These are phyloP conservation scores for Ctenoplectra terminalis DNA, from an alignment of 1,140 invertebrate genomes.

Conservation along the genomic window DNA sequence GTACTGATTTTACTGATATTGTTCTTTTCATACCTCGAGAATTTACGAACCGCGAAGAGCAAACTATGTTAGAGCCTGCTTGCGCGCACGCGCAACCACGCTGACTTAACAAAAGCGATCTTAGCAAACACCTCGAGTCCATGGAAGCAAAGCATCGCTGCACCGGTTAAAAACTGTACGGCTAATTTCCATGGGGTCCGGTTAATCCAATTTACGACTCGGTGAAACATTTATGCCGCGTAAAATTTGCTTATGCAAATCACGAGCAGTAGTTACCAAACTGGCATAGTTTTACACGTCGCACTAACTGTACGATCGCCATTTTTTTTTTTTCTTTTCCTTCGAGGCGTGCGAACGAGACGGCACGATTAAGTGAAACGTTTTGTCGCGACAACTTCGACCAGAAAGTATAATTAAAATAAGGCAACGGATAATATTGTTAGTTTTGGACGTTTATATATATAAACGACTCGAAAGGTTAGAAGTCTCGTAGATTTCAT, in stretches of 20 bases:
- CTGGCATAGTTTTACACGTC: background rate
- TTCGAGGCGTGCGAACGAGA: no score
- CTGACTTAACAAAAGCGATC: conserved; percentile 28
- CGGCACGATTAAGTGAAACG: background rate
- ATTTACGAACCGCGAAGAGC: background rate
- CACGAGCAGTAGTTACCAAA: conserved; percentile 13
- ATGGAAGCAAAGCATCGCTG: background rate
- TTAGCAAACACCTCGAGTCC: conserved; percentile 5
- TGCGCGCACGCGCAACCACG: background rate
- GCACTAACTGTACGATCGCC: background rate
- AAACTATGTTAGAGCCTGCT: background rate
- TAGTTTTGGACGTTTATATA: no score
- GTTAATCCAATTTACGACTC: conserved; percentile 34
- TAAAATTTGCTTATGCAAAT: conserved; percentile 47
- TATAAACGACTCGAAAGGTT: no score
- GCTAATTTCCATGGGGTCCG: conserved; percentile 14
- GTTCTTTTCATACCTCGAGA: conserved; percentile 24
- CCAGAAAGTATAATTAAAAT: no score
- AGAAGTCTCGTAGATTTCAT: no score
- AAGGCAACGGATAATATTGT: no score
- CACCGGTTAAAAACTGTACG: conserved; percentile 20
- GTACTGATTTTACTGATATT: background rate
- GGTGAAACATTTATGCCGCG: conserved; percentile 32
- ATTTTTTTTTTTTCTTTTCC: background rate
- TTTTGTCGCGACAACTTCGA: background rate